Base-by-base conservation (phyloP, 2,113 vertebrate species). In the Etia nguti region DNA sequence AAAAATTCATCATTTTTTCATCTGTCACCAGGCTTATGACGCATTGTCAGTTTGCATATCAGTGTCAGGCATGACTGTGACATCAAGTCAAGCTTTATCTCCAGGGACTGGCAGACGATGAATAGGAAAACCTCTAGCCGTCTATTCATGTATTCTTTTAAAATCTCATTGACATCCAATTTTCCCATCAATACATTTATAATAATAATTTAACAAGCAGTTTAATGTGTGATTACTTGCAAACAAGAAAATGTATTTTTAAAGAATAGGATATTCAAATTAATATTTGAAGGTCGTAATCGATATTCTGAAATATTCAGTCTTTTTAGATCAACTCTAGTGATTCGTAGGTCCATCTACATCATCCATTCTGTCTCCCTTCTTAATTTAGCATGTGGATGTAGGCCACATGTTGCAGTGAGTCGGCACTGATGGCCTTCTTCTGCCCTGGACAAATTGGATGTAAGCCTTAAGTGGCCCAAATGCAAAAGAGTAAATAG, bases 1-100 rank as follows among this genome's bases (percentile, higher is more conserved):
- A 87, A 93, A 88, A 90, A 87, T 85, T 83, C 89, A 92, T 94
- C 91, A 88, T 73, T 85, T 54, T 55, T 43, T 46, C 73, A 91
- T 94, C 92, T 94, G 6, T 2, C 86, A 70, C 88, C 20, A 13
- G 26, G 56, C 83, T 82, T 80, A 4, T 85, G 84, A 85, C 13
- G 26, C 79, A 50, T 89, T 85, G 92, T 89, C 85, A 79, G 57
- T 81, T 88, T 83, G 80, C 73, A 15, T 90, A 88, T 87, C 31
- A 34, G 38, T 79, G 7, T 68, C 80, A 59, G 90, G 46, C 79
- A 29, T 79, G 85, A 84, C 89, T 89, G 86, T 89, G 91, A 59
- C 88, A 92, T 90, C 70, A 31, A 83, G 91, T 93, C 91, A 20
- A 56, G 88, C 92, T 84, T 90, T 85, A 93, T 94, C 92, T 90